phyloP scores from a whole-genome alignment of 2,113 vertebrate species.

The Corythoichthys haematopterus region DNA sequence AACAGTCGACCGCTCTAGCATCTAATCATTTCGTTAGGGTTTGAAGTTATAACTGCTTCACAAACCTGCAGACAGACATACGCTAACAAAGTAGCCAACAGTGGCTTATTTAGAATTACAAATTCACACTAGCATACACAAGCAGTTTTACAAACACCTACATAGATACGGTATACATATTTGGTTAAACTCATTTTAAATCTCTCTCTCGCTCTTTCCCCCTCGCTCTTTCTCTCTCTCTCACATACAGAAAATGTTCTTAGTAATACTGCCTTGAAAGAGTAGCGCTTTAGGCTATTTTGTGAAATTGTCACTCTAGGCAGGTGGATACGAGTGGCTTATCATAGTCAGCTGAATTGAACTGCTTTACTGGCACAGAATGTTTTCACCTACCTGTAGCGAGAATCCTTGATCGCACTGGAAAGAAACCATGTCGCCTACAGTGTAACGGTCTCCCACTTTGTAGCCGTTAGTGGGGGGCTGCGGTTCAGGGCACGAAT shows the following conservation, averaged over 20 bases:
- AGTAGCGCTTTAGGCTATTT: constrained; percentile 24
- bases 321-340: constrained; percentile 24
- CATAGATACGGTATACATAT: background rate
- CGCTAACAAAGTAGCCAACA: constrained; percentile 5
- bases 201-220: background rate
- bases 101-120: constrained; percentile 22
- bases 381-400: constrained; percentile 77
- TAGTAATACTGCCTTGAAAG: constrained; percentile 7
- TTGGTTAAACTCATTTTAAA: background rate
- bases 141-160: background rate
- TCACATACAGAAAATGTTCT: constrained; percentile 5
- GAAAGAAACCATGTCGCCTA: constrained; percentile 96
- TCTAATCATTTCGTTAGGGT: constrained; percentile 25
- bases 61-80: constrained; percentile 6
- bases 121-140: constrained; percentile 9
- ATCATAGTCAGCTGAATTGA: constrained; percentile 8
- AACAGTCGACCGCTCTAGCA: constrained; percentile 27
- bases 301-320: constrained; percentile 26
- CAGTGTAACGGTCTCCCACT: constrained; percentile 89
- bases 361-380: background rate
- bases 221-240: background rate
- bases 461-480: constrained; percentile 85
- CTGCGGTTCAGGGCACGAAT: constrained; percentile 93
- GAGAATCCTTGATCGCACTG: constrained; percentile 92
- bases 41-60: constrained; percentile 43